Base-by-base conservation (phyloP, 2,113 vertebrate species). In the Petroica traversi region DNA sequence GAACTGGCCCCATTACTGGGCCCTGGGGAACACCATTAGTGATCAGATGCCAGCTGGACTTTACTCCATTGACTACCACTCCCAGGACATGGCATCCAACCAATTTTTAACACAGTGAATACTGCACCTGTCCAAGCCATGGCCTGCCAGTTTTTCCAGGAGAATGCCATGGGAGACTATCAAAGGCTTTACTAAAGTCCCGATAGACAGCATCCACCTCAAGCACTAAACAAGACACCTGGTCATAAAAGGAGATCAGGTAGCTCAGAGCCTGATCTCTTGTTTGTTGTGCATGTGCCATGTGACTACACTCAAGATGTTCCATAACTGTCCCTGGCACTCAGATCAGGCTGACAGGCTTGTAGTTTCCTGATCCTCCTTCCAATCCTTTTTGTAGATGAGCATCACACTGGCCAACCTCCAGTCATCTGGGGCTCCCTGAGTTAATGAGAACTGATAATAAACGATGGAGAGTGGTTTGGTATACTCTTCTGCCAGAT, bases 211-310 rank as follows among this genome's bases (percentile, higher is more conserved):
- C 19, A 41, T 41, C 19, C 5, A 34, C 29, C 12, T 85, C 15
- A 48, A 43, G 14, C 28, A 26, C 20, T 59, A 36, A 22, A 51
- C 38, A 36, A 52, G 38, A 68, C 25, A 33, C 24, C 12, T 45
- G 45, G 22, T 51, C 33, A 15, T 68, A 68, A 38, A 45, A 57
- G 17, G 14, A 14, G 14, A 58, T 51, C 43, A 26, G 2, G 51
- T 36, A 51, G 17, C 11, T 59, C 23, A 43, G 54, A 11, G 16
- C 3, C 0, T 43, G 22, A 33, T 36, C 14, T 9, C 18, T 68
- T 59, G 11, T 51, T 66, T 31, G 14, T 38, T 0, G 0, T 59
- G 9, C 12, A 7, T 33, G 20, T 57, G 13, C 49, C 4, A 3
- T 45, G 38, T 52, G 38, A 68, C 28, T 33, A 16, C 18, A n/a